phyloP scores from a whole-genome alignment of 2,797 vertebrate species.

The Danio albolineatus region DNA sequence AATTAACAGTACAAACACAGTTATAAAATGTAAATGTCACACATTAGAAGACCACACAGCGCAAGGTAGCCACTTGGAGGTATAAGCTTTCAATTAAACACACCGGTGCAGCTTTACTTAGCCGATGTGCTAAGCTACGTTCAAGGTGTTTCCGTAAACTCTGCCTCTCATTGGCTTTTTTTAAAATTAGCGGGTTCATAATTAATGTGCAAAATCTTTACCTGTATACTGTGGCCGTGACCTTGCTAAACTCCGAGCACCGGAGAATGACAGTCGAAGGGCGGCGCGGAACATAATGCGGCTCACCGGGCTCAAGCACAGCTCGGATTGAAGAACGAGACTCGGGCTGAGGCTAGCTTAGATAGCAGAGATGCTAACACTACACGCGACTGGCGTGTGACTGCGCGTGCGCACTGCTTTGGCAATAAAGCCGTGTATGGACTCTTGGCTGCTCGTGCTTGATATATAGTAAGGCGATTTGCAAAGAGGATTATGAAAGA shows the following conservation, averaged over 20 bases:
- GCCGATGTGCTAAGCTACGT: conserved; percentile 26
- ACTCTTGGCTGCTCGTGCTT: background rate
- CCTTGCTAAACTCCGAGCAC: conserved; percentile 75
- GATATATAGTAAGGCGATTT: background rate
- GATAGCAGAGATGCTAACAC: conserved; percentile 4
- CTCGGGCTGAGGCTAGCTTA: background rate
- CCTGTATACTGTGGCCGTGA: conserved; percentile 71
- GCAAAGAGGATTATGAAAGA: conserved; percentile 12
- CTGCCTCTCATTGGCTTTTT: background rate
- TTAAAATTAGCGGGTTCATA: background rate
- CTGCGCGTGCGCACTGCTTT: conserved; percentile 43
- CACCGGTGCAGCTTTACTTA: conserved; percentile 1
- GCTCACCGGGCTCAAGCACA: conserved; percentile 12
- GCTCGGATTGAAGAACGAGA: conserved; percentile 1
- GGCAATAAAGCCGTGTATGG: background rate
- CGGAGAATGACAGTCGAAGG: conserved; percentile 79
- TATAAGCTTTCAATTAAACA: background rate
- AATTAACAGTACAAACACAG: background rate
- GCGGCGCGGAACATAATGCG: conserved; percentile 81
- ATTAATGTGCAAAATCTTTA: conserved; percentile 47
- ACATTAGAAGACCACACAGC: too few relatives aligned
- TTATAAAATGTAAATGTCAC: background rate
- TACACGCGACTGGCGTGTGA: background rate
- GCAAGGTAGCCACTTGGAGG: background rate
- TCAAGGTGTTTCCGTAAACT: conserved; percentile 23